Conservation (phyloP, 2,888 invertebrate genomes). For the Apocheima hispidaria region DNA sequence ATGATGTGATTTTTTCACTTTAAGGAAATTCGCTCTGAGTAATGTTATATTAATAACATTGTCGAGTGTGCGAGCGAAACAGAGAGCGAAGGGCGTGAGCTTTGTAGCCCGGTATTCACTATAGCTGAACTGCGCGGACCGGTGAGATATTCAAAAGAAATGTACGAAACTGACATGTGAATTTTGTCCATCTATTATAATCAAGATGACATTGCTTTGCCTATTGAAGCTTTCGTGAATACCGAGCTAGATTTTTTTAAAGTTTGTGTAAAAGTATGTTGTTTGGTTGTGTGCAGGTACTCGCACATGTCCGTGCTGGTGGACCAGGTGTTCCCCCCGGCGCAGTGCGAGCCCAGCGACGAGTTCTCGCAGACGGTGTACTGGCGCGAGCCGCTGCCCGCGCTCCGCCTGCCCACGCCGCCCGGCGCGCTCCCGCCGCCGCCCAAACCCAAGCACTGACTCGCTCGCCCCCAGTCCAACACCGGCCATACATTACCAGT, state of each 20-base stretch:
- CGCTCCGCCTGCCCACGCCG: slow-evolving; percentile 59
- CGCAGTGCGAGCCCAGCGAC: slow-evolving; percentile 86
- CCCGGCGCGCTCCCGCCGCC: slow-evolving; percentile 50
- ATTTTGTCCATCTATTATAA: too few species aligned
- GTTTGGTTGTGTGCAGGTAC: slow-evolving; percentile 89
- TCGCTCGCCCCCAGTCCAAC: neutral
- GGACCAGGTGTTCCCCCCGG: slow-evolving; percentile 97
- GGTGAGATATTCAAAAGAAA: neutral
- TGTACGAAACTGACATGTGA: neutral
- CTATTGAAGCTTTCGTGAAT: neutral
- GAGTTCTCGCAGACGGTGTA: slow-evolving; percentile 95
- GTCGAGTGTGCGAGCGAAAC: too few species aligned
- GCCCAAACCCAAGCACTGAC: slow-evolving; percentile 46
- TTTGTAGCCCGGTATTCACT: neutral
- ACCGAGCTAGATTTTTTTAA: neutral
- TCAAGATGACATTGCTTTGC: neutral
- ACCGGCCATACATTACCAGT: neutral
- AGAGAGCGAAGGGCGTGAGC: too few species aligned
- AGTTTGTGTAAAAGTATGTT: neutral
- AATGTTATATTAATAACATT: too few species aligned
- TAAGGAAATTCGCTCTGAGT: too few species aligned
- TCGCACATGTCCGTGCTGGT: slow-evolving; percentile 97
- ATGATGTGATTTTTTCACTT: too few species aligned
- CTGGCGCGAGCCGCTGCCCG: slow-evolving; percentile 95
- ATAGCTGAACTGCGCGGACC: neutral